Conservation (phyloP, 2,113 vertebrate species). For the Gambusia affinis region DNA sequence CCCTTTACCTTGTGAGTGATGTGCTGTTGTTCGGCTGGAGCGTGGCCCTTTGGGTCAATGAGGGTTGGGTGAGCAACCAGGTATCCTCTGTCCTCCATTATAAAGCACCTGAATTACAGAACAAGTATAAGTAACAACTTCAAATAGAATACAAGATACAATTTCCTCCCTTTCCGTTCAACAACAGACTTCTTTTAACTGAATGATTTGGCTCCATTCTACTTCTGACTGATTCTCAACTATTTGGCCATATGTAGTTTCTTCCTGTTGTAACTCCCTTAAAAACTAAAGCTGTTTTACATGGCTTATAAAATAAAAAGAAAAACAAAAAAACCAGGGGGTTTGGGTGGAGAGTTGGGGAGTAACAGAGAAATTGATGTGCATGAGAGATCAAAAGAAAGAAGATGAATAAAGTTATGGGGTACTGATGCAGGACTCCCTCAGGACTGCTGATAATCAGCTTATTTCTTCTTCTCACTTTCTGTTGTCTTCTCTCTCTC, state of each 20-base stretch:
- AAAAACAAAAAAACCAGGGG: constrained; percentile 9
- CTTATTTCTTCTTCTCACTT: constrained; percentile 46
- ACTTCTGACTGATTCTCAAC: not conserved
- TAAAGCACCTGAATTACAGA: constrained; percentile 87
- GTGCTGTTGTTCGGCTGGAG: constrained; percentile 97
- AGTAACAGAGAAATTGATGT: not conserved
- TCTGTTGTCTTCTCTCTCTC: constrained; percentile 38
- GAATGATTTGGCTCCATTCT: constrained; percentile 9
- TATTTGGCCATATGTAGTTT: constrained; percentile 14
- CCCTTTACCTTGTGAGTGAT: constrained; percentile 95
- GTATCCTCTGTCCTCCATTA: constrained; percentile 98
- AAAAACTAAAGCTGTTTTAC: not conserved
- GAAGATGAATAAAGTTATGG: not conserved
- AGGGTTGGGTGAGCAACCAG: constrained; percentile 97
- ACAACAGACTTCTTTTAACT: not conserved
- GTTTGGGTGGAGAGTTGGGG: not conserved
- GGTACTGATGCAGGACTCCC: constrained; percentile 41
- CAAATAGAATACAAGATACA: not conserved
- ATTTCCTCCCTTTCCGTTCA: not conserved
- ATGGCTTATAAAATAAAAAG: constrained; percentile 52
- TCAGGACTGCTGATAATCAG: constrained; percentile 75
- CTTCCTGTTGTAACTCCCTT: not conserved
- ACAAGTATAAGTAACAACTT: constrained; percentile 10
- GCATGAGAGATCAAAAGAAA: constrained; percentile 37
- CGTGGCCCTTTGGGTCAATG: constrained; percentile 98